Base-by-base conservation (phyloP, 2,113 vertebrate species). In the Pyrgilauda ruficollis region DNA sequence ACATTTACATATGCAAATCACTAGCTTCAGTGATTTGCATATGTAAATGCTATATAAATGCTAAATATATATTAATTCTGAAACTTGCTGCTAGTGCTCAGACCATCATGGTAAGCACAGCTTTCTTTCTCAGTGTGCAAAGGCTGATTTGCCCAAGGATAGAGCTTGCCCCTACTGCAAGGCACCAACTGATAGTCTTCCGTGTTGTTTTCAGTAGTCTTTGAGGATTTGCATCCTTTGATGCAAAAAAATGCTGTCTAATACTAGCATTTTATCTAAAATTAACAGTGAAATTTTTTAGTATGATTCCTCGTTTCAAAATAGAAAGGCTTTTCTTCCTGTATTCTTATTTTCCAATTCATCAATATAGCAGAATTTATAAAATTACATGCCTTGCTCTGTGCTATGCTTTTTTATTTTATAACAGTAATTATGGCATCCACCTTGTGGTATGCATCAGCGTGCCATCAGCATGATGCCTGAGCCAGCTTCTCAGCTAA, bases 341-440 rank as follows among this genome's bases (percentile, higher is more conserved):
- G 63, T 85, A 55, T 95, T 97, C 63, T 89, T 95, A 64, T 95
- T 93, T 97, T 97, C 95, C 69, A 96, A 73, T 21, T 97, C 87
- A 96, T 93, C 75, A 89, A 66, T 96, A 85, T 73, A 77, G 87
- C 35, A 93, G 84, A 96, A 95, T 93, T 94, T 79, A 35, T 93
- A 96, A 94, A 90, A 96, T 72, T 28, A 56, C 76, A 73, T 75
- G 76, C 49, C 28, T 49, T 77, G 33, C 50, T 97, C 94, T 93
- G 31, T 75, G 75, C 33, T 78, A 22, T 80, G 84, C 28, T 85
- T 66, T 68, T 83, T 62, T 50, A 24, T 56, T 44, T n/a, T 73
- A 64, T 37, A 64, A 47, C 47, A 91, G 77, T 78, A 86, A 89
- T 76, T 62, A 50, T 82, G 37, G 56, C 95, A 96, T 94, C 64